Evolutionary conservation across 2,797 vertebrate species (phyloP).

Genomic region (Cichlasoma orientale): DNA sequence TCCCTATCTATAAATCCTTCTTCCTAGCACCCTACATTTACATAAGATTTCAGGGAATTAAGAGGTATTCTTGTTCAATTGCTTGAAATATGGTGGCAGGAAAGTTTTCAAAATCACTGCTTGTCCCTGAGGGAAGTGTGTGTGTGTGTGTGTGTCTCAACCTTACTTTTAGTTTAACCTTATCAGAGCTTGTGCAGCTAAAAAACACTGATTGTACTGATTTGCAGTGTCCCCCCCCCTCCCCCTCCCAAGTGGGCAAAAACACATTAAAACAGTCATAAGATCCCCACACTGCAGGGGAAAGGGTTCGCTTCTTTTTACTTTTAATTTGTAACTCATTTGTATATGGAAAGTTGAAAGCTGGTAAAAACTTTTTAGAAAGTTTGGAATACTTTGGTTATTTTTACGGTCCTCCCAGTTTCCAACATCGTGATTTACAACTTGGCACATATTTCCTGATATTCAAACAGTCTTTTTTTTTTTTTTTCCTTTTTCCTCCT

Average conservation of each 20-base stretch:
- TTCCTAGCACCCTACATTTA: conserved; percentile 14
- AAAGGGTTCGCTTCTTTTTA: too few relatives aligned
- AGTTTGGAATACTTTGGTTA: conserved; percentile 38
- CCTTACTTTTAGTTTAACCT: not conserved
- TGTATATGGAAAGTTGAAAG: conserved; percentile 36
- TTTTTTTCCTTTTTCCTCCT: not conserved
- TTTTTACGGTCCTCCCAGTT: conserved; percentile 50
- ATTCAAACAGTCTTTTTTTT: conserved; percentile 37
- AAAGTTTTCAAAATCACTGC: not conserved
- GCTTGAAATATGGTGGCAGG: not conserved
- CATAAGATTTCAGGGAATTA: conserved; percentile 1
- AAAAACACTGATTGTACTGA: not conserved
- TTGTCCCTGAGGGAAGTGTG: not conserved
- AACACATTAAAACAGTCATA: not conserved
- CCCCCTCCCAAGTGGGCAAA: not conserved
- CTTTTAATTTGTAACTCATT: not conserved
- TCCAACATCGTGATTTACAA: conserved; percentile 59
- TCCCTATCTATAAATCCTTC: conserved; percentile 16
- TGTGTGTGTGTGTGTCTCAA: not conserved
- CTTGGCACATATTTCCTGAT: conserved; percentile 37
- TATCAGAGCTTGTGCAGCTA: not conserved
- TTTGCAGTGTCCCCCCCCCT: not conserved
- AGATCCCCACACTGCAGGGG: too few relatives aligned
- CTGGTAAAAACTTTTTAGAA: conserved; percentile 13
- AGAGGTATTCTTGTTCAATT: conserved; percentile 21